Conservation (phyloP, 2,113 vertebrate species). For the Xenopus tropicalis region DNA sequence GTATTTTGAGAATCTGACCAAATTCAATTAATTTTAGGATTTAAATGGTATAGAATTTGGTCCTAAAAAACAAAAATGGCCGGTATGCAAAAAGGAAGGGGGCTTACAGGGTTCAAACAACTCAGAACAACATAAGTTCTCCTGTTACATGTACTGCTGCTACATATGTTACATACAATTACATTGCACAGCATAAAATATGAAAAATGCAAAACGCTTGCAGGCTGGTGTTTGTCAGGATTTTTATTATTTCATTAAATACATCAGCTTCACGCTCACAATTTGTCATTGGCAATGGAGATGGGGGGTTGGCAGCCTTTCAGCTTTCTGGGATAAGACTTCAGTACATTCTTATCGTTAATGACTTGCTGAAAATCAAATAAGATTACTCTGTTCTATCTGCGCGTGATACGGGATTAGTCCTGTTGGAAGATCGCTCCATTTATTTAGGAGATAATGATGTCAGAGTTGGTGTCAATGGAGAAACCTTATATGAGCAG, state of each 20-base stretch:
- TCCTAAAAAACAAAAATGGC: too few species aligned
- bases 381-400: constrained; percentile 15
- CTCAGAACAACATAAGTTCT: too few species aligned
- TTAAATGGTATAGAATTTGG: too few species aligned
- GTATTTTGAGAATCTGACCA: too few species aligned
- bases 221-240: background rate
- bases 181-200: too few species aligned
- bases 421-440: constrained; percentile 2
- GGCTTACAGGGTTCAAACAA: too few species aligned
- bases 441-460: constrained; percentile 25
- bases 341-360: constrained; percentile 23
- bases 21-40: too few species aligned
- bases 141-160: too few species aligned
- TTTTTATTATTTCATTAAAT: constrained; percentile 6
- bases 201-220: background rate
- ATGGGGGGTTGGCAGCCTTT: constrained; percentile 21
- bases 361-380: constrained; percentile 35
- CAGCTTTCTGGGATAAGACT: constrained; percentile 6
- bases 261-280: background rate
- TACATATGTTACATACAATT: too few species aligned
- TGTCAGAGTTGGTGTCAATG: constrained; percentile 13
- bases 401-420: constrained; percentile 12
- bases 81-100: too few species aligned
- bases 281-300: constrained; percentile 18
- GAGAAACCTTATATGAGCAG: background rate